These are phyloP conservation scores for Sternotherus odoratus DNA, from an alignment of 2,797 vertebrate species.

Conservation along the genomic window DNA sequence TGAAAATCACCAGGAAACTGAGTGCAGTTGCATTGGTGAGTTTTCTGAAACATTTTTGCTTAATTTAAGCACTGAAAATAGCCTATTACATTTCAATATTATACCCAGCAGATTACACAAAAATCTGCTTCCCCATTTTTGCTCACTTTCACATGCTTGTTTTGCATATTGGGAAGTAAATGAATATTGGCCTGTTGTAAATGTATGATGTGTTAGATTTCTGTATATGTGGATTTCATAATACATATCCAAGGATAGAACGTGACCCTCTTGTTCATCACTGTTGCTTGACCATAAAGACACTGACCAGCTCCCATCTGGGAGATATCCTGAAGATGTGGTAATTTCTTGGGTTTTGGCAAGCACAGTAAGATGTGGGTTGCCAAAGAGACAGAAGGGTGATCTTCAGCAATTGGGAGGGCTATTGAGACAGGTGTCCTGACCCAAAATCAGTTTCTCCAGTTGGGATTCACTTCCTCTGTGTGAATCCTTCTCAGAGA, in stretches of 20 bases:
- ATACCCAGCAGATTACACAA: not conserved
- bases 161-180: not conserved
- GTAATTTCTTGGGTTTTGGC: not conserved
- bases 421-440: not conserved
- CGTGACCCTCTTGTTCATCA: not conserved
- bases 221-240: not conserved
- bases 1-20: conserved; percentile 83
- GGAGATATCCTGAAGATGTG: not conserved
- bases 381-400: not conserved
- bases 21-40: conserved; percentile 87
- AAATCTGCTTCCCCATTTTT: not conserved
- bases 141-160: rapidly evolving
- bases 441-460: not conserved
- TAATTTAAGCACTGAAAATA: not conserved
- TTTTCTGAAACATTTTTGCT: conserved; percentile 18
- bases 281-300: not conserved
- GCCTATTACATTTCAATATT: not conserved
- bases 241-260: not conserved
- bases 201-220: not conserved
- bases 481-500: not conserved
- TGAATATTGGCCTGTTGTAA: not conserved
- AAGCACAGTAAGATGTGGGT: not conserved
- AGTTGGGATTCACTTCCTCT: not conserved
- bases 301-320: rapidly evolving
- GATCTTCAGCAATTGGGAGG: not conserved